A percentile compares a stretch with the other conserved stretches of the same genome.
Evolutionary conservation across 2,113 vertebrate species (phyloP).

Genomic region (Epinephelus moara): DNA sequence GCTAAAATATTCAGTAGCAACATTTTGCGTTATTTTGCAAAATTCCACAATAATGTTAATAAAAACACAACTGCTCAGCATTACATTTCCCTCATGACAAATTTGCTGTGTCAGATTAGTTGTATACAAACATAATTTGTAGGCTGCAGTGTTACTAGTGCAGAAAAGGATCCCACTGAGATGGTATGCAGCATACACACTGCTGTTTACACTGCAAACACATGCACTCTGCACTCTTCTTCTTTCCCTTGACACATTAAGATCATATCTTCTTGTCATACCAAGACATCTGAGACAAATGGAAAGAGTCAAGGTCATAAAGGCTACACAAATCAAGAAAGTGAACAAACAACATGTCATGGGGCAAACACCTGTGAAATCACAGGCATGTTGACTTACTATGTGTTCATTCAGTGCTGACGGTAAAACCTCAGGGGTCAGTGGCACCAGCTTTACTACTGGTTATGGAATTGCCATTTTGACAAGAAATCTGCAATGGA

Average conservation of each 20-base stretch:
- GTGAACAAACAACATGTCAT: slow-evolving; percentile 14
- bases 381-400: slow-evolving; percentile 16
- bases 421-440: slow-evolving; percentile 26
- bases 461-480: slow-evolving; percentile 2
- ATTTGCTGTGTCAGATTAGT: too few relatives aligned
- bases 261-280: background rate
- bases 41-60: too few relatives aligned
- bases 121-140: too few relatives aligned
- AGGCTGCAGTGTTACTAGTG: background rate
- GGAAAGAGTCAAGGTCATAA: slow-evolving; percentile 5
- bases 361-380: slow-evolving; percentile 38
- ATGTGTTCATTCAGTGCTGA: slow-evolving; percentile 6
- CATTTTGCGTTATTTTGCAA: too few relatives aligned
- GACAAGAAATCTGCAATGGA: slow-evolving; percentile 24
- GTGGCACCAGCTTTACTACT: background rate
- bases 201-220: background rate
- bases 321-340: background rate
- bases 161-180: background rate
- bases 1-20: too few relatives aligned
- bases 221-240: background rate
- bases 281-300: slow-evolving; percentile 7
- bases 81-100: too few relatives aligned
- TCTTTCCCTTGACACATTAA: background rate
- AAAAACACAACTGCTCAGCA: too few relatives aligned
- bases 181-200: background rate